Evolutionary conservation across 2,888 invertebrate genomes (phyloP), one percentile per base, ranked within the genome.

Genomic region (Conomelus anceps): DNA sequence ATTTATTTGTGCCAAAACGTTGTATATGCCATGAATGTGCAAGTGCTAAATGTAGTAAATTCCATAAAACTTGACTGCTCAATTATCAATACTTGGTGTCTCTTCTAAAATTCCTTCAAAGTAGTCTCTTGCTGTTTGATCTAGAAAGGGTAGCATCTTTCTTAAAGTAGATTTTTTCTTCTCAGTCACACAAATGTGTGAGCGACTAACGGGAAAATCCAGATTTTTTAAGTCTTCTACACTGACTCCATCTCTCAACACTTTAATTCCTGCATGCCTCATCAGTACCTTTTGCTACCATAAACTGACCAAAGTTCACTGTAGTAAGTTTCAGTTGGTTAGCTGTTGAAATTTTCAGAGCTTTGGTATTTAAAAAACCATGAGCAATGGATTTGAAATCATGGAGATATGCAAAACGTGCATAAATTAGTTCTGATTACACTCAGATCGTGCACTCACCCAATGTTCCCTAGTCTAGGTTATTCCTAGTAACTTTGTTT

Each of bases 221-320:
- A 87, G 24, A 87, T 87, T 87, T 34, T 87, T 87, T 23, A 87
- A 87, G 23, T 87, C 87, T 22, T 87, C 26, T 29, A 26, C 34
- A 23, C 26, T 87, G 26, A 87, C 24, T n/a, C 26, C 26, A 26
- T 34, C 26, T 87, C 34, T 87, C 34, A 87, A 87, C 26, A 87
- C 26, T 24, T 87, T 87, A 22, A 87, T 87, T 34, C 26, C 87
- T 26, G 9, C 34, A 34, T 29, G 87, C 26, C 22, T 34, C 87
- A 87, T 3, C 87, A 87, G 26, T 22, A 87, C 87, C 87, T 87
- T 87, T 86, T 87, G 26, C 87, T 87, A 87, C 13, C 87, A 87
- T 87, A 29, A 87, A 11, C 26, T 23, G 29, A 87, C 26, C 24
- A 87, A 87, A 24, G 26, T 26, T 22, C 34, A 29, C 87, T 87